phyloP scores from a whole-genome alignment of 1,140 invertebrate species.

The Caerostris darwini region DNA sequence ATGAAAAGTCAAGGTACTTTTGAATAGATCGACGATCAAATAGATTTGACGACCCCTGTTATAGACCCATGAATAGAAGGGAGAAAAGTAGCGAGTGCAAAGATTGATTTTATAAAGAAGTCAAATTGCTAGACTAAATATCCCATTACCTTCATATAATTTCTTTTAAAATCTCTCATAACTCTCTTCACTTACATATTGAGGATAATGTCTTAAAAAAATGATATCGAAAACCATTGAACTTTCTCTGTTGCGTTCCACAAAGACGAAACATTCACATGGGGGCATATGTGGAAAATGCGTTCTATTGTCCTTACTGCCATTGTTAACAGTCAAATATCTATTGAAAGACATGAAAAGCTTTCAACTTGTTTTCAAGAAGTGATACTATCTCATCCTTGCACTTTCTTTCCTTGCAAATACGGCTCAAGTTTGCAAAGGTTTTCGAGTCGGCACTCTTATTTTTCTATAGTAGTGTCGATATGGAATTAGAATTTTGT shows the following conservation, averaged over 20 bases:
- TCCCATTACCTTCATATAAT: no score
- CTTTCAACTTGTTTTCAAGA: slow-evolving; percentile 65
- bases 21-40: no score
- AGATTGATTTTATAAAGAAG: no score
- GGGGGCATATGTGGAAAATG: slow-evolving; percentile 27
- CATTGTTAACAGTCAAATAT: slow-evolving; percentile 64
- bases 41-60: no score
- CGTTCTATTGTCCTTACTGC: slow-evolving; percentile 61
- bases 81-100: no score
- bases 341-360: slow-evolving; percentile 53
- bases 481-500: slow-evolving; percentile 69
- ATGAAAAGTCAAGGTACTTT: no score
- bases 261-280: slow-evolving; percentile 46
- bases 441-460: slow-evolving; percentile 64
- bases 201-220: neutral
- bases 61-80: no score
- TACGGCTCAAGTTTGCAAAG: slow-evolving; percentile 63
- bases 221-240: neutral
- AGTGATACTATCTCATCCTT: slow-evolving; percentile 65
- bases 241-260: neutral
- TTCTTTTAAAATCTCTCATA: no score
- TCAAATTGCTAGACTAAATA: no score
- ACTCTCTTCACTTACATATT: no score
- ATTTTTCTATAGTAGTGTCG: slow-evolving; percentile 68
- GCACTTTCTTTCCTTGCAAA: slow-evolving; percentile 63